Conservation (phyloP, 2,888 invertebrate genomes). For the Diplazon laetatorius region DNA sequence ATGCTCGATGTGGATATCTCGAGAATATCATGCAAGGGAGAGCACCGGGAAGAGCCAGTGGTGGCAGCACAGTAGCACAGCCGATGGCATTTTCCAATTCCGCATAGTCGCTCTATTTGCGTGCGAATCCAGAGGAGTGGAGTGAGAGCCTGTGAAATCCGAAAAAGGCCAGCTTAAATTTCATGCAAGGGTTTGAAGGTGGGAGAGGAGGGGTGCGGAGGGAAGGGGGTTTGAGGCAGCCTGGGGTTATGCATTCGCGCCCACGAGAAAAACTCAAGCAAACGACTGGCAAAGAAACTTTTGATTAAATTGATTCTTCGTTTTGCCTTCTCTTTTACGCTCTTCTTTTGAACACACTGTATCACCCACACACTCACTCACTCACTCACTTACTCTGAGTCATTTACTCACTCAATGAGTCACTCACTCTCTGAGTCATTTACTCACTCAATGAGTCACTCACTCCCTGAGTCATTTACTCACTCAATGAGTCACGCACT, state of each 20-base stretch:
- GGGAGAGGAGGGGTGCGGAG: background rate
- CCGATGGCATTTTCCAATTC: constrained; percentile 47
- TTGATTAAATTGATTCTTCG: constrained; percentile 52
- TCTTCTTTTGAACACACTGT: background rate
- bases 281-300: constrained; percentile 48
- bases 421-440: no score
- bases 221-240: background rate
- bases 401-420: no score
- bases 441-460: no score
- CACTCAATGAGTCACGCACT: no score
- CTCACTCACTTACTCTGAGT: no score
- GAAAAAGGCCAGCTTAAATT: constrained; percentile 24
- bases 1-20: constrained; percentile 5
- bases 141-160: constrained; percentile 1
- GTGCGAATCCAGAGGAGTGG: constrained; percentile 29
- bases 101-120: constrained; percentile 52
- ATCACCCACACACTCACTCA: background rate
- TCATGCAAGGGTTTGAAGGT: background rate
- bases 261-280: constrained; percentile 6
- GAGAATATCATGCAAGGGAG: constrained; percentile 33
- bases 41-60: background rate
- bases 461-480: no score
- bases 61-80: constrained; percentile 22
- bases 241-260: constrained; percentile 31
- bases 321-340: background rate